Evolutionary conservation across 2,888 invertebrate genomes (phyloP).

Genomic region (Pteria penguin): DNA sequence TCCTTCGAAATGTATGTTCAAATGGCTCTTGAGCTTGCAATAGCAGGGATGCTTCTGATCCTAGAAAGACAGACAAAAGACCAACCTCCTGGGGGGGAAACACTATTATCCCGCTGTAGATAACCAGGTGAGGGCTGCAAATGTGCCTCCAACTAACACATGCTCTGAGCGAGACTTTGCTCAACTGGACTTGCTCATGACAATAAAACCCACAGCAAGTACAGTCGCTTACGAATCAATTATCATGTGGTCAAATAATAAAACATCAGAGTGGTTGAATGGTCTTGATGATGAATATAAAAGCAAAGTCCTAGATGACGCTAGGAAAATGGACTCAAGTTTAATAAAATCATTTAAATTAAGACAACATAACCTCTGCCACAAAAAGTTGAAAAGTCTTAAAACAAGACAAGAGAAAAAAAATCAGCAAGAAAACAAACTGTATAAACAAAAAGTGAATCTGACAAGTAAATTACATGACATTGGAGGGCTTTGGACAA

Average conservation of each 20-base stretch:
- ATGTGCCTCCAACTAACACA: constrained; percentile 29
- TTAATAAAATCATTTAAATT: constrained; percentile 3
- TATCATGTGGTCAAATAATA: constrained; percentile 35
- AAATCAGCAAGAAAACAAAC: neutral
- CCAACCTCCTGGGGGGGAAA: constrained; percentile 38
- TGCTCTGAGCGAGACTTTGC: constrained; percentile 35
- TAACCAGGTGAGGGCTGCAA: neutral
- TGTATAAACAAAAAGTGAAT: neutral
- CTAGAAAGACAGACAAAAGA: constrained; percentile 42
- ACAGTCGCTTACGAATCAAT: constrained; percentile 10
- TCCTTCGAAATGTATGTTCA: constrained; percentile 34
- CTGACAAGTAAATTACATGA: neutral
- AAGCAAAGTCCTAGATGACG: constrained; percentile 15
- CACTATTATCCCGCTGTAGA: constrained; percentile 9
- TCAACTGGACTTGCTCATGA: constrained; percentile 24
- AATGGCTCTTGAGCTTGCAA: constrained; percentile 34
- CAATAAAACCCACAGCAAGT: constrained; percentile 26
- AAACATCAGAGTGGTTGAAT: neutral
- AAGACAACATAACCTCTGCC: neutral
- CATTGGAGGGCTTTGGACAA: neutral
- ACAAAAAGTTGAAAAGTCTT: constrained; percentile 8
- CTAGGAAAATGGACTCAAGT: constrained; percentile 7
- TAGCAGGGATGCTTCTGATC: constrained; percentile 36
- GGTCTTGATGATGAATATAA: neutral
- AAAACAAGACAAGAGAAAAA: neutral